Evolutionary conservation across 2,888 invertebrate genomes (phyloP).

Genomic region (Ganaspis brasiliensis): DNA sequence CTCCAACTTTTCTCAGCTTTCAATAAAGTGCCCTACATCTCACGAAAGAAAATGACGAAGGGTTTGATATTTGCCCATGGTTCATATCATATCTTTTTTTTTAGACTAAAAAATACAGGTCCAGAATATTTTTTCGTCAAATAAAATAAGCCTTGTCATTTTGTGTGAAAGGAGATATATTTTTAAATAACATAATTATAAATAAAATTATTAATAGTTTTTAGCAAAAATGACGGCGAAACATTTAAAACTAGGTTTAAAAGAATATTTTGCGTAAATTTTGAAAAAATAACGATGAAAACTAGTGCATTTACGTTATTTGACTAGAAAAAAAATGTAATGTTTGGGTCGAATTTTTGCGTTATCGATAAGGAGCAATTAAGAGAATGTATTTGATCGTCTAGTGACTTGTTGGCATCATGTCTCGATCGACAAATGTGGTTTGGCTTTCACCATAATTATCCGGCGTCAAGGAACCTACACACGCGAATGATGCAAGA

Average conservation of each 20-base stretch:
- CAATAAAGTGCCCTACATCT: conserved; percentile 6
- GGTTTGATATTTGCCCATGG: not conserved
- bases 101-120: not conserved
- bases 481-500: conserved; percentile 28
- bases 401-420: conserved; percentile 34
- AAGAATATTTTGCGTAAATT: no score
- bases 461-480: conserved; percentile 37
- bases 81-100: not conserved
- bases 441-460: conserved; percentile 43
- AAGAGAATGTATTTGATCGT: conserved; percentile 4
- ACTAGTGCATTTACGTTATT: no score
- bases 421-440: conserved; percentile 33
- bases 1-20: not conserved
- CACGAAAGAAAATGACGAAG: not conserved
- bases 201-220: no score
- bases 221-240: no score
- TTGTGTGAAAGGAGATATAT: not conserved
- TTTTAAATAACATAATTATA: no score
- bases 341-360: not conserved
- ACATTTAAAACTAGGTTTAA: no score
- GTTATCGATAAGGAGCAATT: not conserved
- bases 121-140: no score
- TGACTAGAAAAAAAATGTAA: no score
- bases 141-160: no score
- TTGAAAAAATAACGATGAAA: no score